Base-by-base conservation (phyloP, 2,888 invertebrate species). In the Caenorhabditis sp. region DNA sequence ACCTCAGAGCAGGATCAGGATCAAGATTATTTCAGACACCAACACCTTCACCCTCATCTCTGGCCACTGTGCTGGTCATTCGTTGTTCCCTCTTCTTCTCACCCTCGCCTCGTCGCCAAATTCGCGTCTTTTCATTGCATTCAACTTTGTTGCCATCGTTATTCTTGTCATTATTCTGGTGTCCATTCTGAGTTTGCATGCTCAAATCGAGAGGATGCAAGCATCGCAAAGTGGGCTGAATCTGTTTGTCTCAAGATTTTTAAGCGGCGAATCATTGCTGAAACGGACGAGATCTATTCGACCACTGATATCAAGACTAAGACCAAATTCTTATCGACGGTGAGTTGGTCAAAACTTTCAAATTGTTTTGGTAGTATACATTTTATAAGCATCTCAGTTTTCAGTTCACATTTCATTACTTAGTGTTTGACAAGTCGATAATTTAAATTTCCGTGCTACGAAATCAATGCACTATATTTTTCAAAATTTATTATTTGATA, bases 151-250 rank as follows among this genome's bases (percentile, higher is more conserved):
- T 56, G 67, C 76, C n/a, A 69, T 82, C 25, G 65, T 84, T 17
- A 59, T 83, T 52, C 63, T 84, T 57, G 81, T 83, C 49, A 66
- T 83, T n/a, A 69, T 83, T 58, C 65, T 83, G 50, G 80, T 83
- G 21, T 76, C 72, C 10, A 67, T 84, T 61, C 63, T 84, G 63
- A 84, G 83, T 52, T 67, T 76, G 49, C 84, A 84, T 56, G 79
- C 83, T 21, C 82, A 79, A 58, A 70, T 79, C 27, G 82, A 79
- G 56, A 59, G 83, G 52, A 80, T 70, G 65, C 74, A 78, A 54
- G 80, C 77, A 10, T 75, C 80, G 1, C 80, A 77, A 63, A 73
- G 72, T 31, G 70, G 74, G 8, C 61, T 80, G 1, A 77, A 80
- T 27, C 61, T 75, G n/a, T 80, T 80, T 65, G 77, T 80, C 17